Base-by-base conservation (phyloP, 2,888 invertebrate genomes). In the Oligia fasciuncula region DNA sequence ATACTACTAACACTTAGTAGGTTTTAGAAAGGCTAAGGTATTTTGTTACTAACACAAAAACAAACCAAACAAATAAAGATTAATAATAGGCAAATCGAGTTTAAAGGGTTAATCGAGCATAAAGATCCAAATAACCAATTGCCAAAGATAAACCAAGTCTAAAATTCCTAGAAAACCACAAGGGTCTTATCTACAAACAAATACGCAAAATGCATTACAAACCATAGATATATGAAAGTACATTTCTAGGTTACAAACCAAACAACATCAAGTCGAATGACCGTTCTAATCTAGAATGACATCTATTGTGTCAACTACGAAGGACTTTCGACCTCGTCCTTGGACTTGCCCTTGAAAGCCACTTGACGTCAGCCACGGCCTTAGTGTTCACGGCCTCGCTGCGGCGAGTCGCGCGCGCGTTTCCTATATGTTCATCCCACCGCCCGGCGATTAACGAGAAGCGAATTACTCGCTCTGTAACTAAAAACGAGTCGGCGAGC, bases 281-380 rank as follows among this genome's bases (percentile, higher is more conserved):
- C 40, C 19, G 54, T 68, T 73, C 19, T 57, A 35, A 76, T 81
- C n/a, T n/a, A 63, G 35, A 73, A 73, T 54, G n/a, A n/a, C 17
- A 77, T 74, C 69, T 70, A 54, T 81, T 73, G 65, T 69, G n/a
- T 17, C 14, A 57, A 76, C n/a, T 40, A 43, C 46, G 23, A 72
- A 70, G 76, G 71, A 63, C 78, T n/a, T 71, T 86, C 29, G 23
- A 63, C 17, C 13, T 63, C n/a, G 77, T 51, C 85, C 87, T 87
- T 79, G 80, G 43, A 78, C 63, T 23, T 74, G 74, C 70, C 81
- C 88, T 77, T 74, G 77, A 40, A 60, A 66, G 67, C 35, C 35
- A 51, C 4, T 67, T 73, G 79, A 87, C 89, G 80, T 85, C 76
- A 40, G 57, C 11, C 35, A 1, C 35, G 74, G 75, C 76, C 43